Conservation (phyloP, 1,140 invertebrate genomes). For the Tetragonula clypearis region DNA sequence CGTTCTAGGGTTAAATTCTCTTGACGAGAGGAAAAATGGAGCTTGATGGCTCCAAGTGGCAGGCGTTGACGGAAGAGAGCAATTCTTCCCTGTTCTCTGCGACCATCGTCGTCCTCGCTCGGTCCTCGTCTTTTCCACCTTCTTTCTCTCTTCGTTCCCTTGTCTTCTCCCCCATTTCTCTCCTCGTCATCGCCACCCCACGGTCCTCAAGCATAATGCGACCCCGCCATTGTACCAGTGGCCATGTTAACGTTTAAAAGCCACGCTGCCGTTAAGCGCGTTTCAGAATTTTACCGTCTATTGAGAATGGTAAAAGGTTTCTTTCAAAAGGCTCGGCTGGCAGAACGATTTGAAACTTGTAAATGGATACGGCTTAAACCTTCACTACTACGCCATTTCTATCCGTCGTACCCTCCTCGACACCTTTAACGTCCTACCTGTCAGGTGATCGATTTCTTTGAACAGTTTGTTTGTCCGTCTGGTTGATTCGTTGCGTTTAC, state of each 20-base stretch:
- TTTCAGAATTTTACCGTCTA: slow-evolving; percentile 75
- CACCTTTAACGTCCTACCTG: slow-evolving; percentile 32
- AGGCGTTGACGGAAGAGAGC: slow-evolving; percentile 45
- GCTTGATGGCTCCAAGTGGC: slow-evolving; percentile 49
- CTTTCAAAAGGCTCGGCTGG: slow-evolving; percentile 69
- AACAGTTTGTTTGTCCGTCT: slow-evolving; percentile 51
- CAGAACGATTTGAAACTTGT: slow-evolving; percentile 76
- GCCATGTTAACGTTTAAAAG: slow-evolving; percentile 75
- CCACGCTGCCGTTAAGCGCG: slow-evolving; percentile 66
- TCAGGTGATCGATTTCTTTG: slow-evolving; percentile 38
- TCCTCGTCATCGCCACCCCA: slow-evolving; percentile 46
- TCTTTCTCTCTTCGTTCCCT: background rate
- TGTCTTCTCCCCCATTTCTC: slow-evolving; percentile 13
- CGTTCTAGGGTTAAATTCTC: slow-evolving; percentile 51
- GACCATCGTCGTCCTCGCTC: slow-evolving; percentile 34
- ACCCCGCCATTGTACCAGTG: slow-evolving; percentile 65
- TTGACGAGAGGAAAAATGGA: slow-evolving; percentile 55
- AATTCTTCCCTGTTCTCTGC: slow-evolving; percentile 47
- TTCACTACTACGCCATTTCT: slow-evolving; percentile 37
- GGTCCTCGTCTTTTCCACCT: slow-evolving; percentile 15
- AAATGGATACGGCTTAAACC: slow-evolving; percentile 72
- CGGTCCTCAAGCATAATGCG: slow-evolving; percentile 71
- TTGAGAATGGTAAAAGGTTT: slow-evolving; percentile 76
- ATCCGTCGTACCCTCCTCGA: background rate
- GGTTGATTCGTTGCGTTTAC: slow-evolving; percentile 24